These are phyloP conservation scores for Machimus atricapillus DNA, from an alignment of 2,888 invertebrate genomes.

Conservation along the genomic window DNA sequence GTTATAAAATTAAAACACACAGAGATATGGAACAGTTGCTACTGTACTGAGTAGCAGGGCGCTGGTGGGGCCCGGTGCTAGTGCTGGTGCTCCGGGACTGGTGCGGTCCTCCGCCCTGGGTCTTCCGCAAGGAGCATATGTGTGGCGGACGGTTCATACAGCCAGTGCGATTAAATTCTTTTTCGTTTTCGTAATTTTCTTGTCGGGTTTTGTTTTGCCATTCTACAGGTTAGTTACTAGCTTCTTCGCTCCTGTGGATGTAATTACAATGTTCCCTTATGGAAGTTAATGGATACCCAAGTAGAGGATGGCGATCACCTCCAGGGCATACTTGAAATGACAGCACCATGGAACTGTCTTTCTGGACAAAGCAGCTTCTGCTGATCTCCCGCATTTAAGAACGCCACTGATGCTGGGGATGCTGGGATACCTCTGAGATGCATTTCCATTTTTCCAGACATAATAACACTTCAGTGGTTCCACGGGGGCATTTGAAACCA, in stretches of 20 bases:
- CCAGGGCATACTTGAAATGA: constrained; percentile 41
- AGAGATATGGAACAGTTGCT: constrained; percentile 50
- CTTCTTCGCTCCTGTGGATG: constrained; percentile 44
- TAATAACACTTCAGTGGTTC: neutral
- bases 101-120: constrained; percentile 22
- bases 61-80: neutral
- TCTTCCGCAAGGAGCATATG: constrained; percentile 31
- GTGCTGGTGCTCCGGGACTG: constrained; percentile 6
- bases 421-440: neutral
- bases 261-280: constrained; percentile 47
- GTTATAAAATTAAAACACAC: constrained; percentile 53
- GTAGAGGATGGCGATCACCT: constrained; percentile 41
- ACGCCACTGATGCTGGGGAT: neutral
- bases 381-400: neutral
- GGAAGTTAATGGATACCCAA: constrained; percentile 46
- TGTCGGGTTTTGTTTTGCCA: constrained; percentile 43
- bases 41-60: constrained; percentile 45
- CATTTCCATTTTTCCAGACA: neutral
- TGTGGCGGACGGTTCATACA: constrained; percentile 6
- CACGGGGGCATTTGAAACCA: neutral
- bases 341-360: constrained; percentile 39
- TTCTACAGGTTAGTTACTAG: constrained; percentile 39
- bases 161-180: constrained; percentile 44
- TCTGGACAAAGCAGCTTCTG: constrained; percentile 22
- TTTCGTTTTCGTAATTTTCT: constrained; percentile 47